These are phyloP conservation scores for Scolopax bukidnonensis DNA, from an alignment of 2,797 vertebrate genomes.

Conservation along the genomic window DNA sequence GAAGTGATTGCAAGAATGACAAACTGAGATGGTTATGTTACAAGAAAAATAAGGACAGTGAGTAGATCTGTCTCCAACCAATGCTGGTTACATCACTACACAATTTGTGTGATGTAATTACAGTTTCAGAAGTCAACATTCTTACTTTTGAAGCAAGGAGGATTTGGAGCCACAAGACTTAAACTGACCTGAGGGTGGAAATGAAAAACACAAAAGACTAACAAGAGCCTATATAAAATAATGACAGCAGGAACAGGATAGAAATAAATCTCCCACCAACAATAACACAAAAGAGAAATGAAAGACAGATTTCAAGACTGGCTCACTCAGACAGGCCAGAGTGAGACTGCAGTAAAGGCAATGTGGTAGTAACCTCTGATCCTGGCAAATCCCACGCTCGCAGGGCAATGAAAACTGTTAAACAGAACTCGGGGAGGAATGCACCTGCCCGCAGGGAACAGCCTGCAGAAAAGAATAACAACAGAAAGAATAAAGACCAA, in stretches of 20 bases:
- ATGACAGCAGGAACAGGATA: conserved; percentile 20
- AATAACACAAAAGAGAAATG: conserved; percentile 53
- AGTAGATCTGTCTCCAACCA: neutral
- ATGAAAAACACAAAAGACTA: conserved; percentile 43
- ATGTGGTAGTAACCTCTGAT: conserved; percentile 48
- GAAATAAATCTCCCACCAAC: conserved; percentile 58
- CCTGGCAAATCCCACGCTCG: conserved; percentile 43
- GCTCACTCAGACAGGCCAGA: neutral
- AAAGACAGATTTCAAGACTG: conserved; percentile 53
- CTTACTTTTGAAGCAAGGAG: neutral
- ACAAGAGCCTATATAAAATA: conserved; percentile 47
- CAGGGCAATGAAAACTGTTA: conserved; percentile 41
- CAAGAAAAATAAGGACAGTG: neutral
- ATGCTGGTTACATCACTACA: neutral
- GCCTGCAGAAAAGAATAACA: neutral
- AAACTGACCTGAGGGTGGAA: conserved; percentile 36
- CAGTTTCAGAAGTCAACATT: neutral
- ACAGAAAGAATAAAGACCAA: neutral
- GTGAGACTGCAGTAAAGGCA: conserved; percentile 41
- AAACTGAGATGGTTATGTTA: neutral
- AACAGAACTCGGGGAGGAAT: neutral
- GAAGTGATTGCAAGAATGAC: neutral
- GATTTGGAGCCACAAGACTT: conserved; percentile 35
- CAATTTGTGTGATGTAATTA: neutral
- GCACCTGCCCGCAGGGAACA: neutral